These are phyloP conservation scores for Scarus forsteni DNA, from an alignment of 2,797 vertebrate species.

Conservation along the genomic window DNA sequence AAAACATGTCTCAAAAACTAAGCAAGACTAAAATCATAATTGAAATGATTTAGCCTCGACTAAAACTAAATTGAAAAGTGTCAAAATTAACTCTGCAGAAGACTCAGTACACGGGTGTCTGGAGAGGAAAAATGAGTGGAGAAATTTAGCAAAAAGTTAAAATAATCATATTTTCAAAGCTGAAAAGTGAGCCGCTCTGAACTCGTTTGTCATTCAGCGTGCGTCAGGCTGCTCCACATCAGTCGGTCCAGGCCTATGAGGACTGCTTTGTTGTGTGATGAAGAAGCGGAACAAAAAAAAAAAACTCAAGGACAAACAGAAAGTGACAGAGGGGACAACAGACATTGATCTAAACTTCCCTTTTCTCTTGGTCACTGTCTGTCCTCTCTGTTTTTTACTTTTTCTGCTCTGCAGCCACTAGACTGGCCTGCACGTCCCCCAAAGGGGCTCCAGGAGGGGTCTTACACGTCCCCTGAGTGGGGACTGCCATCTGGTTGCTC, in stretches of 20 bases:
- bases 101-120: no score
- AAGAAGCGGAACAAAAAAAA: slow-evolving; percentile 10
- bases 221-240: not conserved
- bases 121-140: not conserved
- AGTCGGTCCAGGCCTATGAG: not conserved
- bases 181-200: not conserved
- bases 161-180: not conserved
- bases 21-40: no score
- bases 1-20: no score
- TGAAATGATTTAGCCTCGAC: no score
- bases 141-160: not conserved
- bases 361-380: not conserved
- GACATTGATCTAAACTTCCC: not conserved
- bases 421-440: not conserved
- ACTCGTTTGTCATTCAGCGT: slow-evolving; percentile 19
- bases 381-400: not conserved
- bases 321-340: slow-evolving; percentile 12
- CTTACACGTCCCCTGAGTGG: not conserved
- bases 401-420: not conserved
- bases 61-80: no score
- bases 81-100: no score
- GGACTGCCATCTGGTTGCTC: slow-evolving; percentile 1
- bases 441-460: not conserved
- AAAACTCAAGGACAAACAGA: slow-evolving; percentile 18
- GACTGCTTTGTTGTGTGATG: slow-evolving; percentile 5